phyloP scores from a whole-genome alignment of 1,140 invertebrate genomes.

The Zaprionus davidi region DNA sequence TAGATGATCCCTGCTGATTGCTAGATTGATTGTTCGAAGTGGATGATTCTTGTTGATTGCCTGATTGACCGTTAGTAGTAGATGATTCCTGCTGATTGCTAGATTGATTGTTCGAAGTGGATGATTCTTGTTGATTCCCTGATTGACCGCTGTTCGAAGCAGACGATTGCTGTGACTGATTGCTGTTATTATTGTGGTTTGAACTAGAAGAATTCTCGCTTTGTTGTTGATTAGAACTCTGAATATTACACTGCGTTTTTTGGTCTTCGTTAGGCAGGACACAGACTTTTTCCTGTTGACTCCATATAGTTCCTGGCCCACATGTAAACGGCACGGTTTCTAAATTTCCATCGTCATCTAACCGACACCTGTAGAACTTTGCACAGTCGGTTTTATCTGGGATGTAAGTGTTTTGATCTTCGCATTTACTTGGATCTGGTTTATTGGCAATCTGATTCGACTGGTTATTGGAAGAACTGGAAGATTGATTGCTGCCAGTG shows the following conservation, averaged over 20 bases:
- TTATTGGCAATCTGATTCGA: constrained; percentile 50
- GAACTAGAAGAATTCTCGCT: not conserved
- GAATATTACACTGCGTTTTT: constrained; percentile 86
- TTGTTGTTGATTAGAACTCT: constrained; percentile 26
- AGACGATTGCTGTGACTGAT: constrained; percentile 28
- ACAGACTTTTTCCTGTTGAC: constrained; percentile 84
- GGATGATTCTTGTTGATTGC: constrained; percentile 33
- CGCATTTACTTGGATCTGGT: constrained; percentile 84
- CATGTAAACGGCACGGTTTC: constrained; percentile 87
- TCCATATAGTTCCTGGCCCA: constrained; percentile 87
- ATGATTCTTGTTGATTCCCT: constrained; percentile 26
- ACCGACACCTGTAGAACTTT: constrained; percentile 89
- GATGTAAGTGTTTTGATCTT: constrained; percentile 83
- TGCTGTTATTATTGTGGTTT: constrained; percentile 31
- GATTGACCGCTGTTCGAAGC: constrained; percentile 31
- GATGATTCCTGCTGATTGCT: constrained; percentile 35
- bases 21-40: constrained; percentile 25
- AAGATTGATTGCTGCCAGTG: constrained; percentile 51
- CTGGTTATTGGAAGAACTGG: constrained; percentile 35
- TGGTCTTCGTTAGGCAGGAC: constrained; percentile 86
- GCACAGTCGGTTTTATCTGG: constrained; percentile 83
- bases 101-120: constrained; percentile 30
- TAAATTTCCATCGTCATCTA: constrained; percentile 85
- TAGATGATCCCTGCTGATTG: constrained; percentile 34
- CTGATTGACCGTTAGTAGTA: constrained; percentile 30